Evolutionary conservation across 2,113 vertebrate species (phyloP).

Genomic region (Terrapene triunguis): DNA sequence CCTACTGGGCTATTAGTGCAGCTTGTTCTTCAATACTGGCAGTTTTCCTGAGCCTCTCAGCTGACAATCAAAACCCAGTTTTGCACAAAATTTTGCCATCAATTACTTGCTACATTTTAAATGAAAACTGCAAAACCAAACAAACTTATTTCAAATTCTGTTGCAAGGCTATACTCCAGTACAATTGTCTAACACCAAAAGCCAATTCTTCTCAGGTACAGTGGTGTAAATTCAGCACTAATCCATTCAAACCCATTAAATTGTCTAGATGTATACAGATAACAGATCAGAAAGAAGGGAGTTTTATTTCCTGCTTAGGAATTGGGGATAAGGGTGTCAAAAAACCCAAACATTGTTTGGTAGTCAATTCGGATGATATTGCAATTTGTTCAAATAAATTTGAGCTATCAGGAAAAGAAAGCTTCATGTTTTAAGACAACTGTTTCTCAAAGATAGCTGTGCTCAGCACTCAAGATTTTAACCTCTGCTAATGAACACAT

Average conservation of each 20-base stretch:
- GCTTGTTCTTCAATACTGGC: accelerated
- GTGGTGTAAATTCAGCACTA: background rate
- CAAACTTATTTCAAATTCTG: background rate
- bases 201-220: background rate
- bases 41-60: background rate
- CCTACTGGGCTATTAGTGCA: background rate
- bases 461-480: background rate
- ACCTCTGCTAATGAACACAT: background rate
- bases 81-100: background rate
- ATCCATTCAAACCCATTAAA: background rate
- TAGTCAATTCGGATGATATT: background rate
- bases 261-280: background rate
- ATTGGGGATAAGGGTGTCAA: background rate
- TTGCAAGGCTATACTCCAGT: background rate
- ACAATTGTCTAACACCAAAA: background rate
- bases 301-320: background rate
- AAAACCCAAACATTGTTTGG: background rate
- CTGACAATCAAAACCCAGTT: accelerated
- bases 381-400: background rate
- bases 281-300: background rate
- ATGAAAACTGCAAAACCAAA: background rate
- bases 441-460: background rate
- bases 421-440: background rate
- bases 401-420: background rate
- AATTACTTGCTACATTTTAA: background rate